Evolutionary conservation across 2,888 invertebrate genomes (phyloP).

Genomic region (Cryptocephalus moraei): DNA sequence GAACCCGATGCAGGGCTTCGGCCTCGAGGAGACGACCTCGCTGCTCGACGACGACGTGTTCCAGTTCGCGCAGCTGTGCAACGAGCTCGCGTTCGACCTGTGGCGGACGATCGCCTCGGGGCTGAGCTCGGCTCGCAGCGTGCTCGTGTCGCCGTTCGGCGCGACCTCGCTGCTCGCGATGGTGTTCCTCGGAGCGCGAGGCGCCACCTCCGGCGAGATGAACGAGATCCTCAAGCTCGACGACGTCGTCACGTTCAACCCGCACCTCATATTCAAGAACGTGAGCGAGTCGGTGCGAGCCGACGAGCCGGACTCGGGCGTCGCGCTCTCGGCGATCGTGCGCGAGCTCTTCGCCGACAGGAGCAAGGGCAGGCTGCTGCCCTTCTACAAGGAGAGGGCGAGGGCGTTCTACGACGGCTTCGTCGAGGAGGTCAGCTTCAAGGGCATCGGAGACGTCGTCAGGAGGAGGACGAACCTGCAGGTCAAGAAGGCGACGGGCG

Average conservation of each 20-base stretch:
- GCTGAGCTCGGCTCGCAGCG: conserved; percentile 64
- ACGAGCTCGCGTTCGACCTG: conserved; percentile 75
- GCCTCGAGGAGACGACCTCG: conserved; percentile 66
- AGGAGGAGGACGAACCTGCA: conserved; percentile 69
- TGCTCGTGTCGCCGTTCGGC: conserved; percentile 76
- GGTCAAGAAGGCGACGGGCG: conserved; percentile 68
- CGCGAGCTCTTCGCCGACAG: conserved; percentile 76
- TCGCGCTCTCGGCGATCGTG: conserved; percentile 70
- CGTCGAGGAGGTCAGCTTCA: conserved; percentile 77
- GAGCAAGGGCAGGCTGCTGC: conserved; percentile 66
- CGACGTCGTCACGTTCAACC: conserved; percentile 84
- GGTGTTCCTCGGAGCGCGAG: conserved; percentile 80
- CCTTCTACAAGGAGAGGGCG: conserved; percentile 80
- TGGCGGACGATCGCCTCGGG: conserved; percentile 65
- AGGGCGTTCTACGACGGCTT: conserved; percentile 81
- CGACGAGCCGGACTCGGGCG: conserved; percentile 56
- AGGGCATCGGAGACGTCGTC: conserved; percentile 72
- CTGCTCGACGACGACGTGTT: conserved; percentile 63
- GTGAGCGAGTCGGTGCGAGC: conserved; percentile 69
- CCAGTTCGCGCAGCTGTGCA: conserved; percentile 71
- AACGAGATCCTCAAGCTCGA: conserved; percentile 76
- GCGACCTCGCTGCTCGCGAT: conserved; percentile 79
- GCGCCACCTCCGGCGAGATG: conserved; percentile 83
- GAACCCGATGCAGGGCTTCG: conserved; percentile 50
- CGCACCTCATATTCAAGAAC: conserved; percentile 77